Evolutionary conservation across 2,797 vertebrate genomes (phyloP), one percentile per base, ranked within the genome.

Genomic region (Sitta carolinensis): DNA sequence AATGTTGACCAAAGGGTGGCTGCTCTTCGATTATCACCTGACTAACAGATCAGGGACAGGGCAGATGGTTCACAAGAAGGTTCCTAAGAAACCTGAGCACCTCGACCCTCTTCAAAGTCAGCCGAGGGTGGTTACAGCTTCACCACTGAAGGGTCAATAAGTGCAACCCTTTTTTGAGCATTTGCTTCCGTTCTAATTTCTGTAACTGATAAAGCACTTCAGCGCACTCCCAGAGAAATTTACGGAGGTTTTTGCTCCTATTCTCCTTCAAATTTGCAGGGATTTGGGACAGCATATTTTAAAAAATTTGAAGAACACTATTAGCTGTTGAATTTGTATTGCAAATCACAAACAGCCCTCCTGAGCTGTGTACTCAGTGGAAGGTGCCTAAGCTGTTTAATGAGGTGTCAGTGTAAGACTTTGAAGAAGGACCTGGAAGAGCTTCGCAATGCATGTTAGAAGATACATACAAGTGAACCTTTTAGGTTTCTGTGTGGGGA

Each of bases 1-100:
- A 84, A 82, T 69, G 16, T 79, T 87, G 90, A 69, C 68, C 82
- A 52, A 95, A 83, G 75, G 64, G 64, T 76, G 90, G 58, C 72
- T 91, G 62, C 32, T 70, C n/a, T 36, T 80, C 0, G 1, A 55
- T 84, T 58, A 63, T 68, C 55, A 50, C 57, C 59, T 1, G 1
- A 77, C 36, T 47, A 64, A 73, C 74, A 78, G 38, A 40, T 10
- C 52, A 55, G n/a, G 27, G 25, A 68, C 22, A 0, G 0, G 38
- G 32, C 34, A 43, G n/a, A 48, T 2, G 3, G 36, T 40, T 85
- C 14, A 4, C 30, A 68, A 61, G 47, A 38, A 42, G 48, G 27
- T 21, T 68, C 25, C 29, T 21, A 16, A 74, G 38, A 64, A 47
- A 69, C 1, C 2, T 17, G 21, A 51, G 34, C 42, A 30, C 58